Evolutionary conservation across 2,888 invertebrate species (phyloP), one percentile per base, ranked within the genome.

Genomic region (Morinoia aosen): DNA sequence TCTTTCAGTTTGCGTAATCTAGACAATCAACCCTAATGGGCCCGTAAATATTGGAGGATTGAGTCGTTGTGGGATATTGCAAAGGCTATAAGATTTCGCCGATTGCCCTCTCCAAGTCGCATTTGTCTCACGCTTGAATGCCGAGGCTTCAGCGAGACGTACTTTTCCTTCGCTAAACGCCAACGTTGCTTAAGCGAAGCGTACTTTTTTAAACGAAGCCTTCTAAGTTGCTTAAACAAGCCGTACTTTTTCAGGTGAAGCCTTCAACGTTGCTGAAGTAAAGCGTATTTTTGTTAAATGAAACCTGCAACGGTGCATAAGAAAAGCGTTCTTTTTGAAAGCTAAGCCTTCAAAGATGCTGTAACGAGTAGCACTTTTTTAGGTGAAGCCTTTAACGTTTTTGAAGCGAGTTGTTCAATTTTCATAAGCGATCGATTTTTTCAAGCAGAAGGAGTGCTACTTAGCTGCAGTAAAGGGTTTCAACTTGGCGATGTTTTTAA

Each of bases 1-100:
- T 93, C 93, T 93, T 93, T 93, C 93, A 93, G 93, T 93, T 93
- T 93, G 93, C 93, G 93, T 93, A 93, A 93, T 93, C 93, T 93
- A 33, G 93, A 93, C 93, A 93, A 93, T 93, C 93, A 57, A 48
- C 48, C 25, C 93, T 93, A 93, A 93, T 93, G 58, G 93, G 10
- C 58, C 58, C 93, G 57, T 93, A 93, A 93, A 93, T 93, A 93
- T 93, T 57, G 58, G 93, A 93, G 93, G 93, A 93, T 93, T 93
- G 93, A 93, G 93, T 93, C 93, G 93, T 93, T 57, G 57, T 25
- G 58, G 56, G 93, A 93, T 56, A 93, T 93, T 93, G 93, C 93
- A 57, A 57, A 93, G 93, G 93, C 93, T 57, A 57, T 93, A 57
- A 93, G 93, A 93, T 93, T 93, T 93, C 19, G 58, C 48, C 4